Percentiles rank a stretch among this genome's conserved stretches.
These are phyloP conservation scores for Spialia ferax DNA, from an alignment of 2,888 invertebrate species.

Conservation along the genomic window DNA sequence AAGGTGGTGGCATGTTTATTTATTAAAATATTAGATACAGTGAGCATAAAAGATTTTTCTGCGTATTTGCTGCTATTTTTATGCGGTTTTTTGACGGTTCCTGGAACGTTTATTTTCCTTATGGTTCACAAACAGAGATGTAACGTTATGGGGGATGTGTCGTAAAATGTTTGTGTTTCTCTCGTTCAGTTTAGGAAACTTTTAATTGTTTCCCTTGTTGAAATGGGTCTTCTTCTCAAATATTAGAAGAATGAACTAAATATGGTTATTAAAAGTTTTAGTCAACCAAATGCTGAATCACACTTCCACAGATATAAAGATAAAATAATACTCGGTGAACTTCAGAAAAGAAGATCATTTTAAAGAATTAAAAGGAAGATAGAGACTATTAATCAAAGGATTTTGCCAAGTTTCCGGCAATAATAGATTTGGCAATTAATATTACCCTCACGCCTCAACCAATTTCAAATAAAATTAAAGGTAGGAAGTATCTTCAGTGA, in stretches of 20 bases:
- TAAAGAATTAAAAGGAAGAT: too few species aligned
- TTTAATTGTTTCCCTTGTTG: too few species aligned
- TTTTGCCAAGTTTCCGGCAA: background rate
- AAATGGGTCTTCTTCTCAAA: too few species aligned
- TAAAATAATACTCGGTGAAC: too few species aligned
- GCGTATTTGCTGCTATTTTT: background rate
- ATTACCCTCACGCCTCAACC: constrained; percentile 5
- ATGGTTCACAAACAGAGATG: background rate
- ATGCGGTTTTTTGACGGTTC: background rate
- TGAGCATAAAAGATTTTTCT: constrained; percentile 8
- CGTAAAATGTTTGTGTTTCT: background rate
- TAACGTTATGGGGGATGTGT: background rate
- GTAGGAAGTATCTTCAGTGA: constrained; percentile 10
- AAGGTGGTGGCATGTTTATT: constrained; percentile 23
- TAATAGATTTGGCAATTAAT: constrained; percentile 21
- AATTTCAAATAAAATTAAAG: constrained; percentile 17
- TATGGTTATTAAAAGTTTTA: too few species aligned
- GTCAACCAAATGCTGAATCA: too few species aligned
- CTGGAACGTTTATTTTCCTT: constrained; percentile 1
- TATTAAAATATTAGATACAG: constrained; percentile 31
- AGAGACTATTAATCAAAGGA: background rate
- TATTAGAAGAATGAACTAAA: too few species aligned
- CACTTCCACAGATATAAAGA: too few species aligned
- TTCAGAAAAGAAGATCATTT: too few species aligned
- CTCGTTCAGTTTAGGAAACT: background rate